Percentiles rank a stretch among this genome's conserved stretches.
Conservation (phyloP, 2,888 invertebrate species). For the Lacanobia oleracea region DNA sequence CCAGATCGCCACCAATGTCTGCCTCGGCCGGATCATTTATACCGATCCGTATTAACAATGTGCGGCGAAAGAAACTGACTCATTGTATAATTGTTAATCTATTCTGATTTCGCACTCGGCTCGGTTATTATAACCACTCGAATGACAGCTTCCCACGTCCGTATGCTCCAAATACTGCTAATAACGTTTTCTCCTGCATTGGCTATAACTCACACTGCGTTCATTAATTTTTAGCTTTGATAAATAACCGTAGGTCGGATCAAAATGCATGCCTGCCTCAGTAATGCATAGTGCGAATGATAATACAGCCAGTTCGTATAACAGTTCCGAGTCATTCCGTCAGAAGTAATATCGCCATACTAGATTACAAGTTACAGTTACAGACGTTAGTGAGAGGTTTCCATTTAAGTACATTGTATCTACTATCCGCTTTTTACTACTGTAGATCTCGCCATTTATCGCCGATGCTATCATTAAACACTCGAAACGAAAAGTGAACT, state of each 20-base stretch:
- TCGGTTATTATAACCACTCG: constrained; percentile 77
- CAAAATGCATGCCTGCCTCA: constrained; percentile 60
- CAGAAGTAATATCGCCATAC: constrained; percentile 70
- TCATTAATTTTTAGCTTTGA: constrained; percentile 71
- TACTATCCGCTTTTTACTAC: constrained; percentile 75
- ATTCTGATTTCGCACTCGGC: constrained; percentile 74
- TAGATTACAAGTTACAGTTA: constrained; percentile 75
- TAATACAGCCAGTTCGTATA: constrained; percentile 69
- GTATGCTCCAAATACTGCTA: constrained; percentile 82
- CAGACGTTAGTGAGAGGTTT: constrained; percentile 77
- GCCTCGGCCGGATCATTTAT: constrained; percentile 72
- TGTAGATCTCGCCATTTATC: constrained; percentile 74
- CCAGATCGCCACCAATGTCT: constrained; percentile 75
- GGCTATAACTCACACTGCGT: constrained; percentile 46
- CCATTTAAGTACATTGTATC: constrained; percentile 77
- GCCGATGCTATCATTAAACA: constrained; percentile 77
- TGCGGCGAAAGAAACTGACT: constrained; percentile 70
- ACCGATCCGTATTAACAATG: constrained; percentile 74
- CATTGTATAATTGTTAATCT: constrained; percentile 76
- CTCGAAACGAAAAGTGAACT: constrained; percentile 82
- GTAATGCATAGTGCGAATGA: constrained; percentile 67
- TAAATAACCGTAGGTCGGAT: constrained; percentile 61
- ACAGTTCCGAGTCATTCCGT: constrained; percentile 70
- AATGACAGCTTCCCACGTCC: constrained; percentile 84
- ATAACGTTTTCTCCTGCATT: constrained; percentile 66